Conservation (phyloP, 2,797 vertebrate genomes). For the Alectoris magna region DNA sequence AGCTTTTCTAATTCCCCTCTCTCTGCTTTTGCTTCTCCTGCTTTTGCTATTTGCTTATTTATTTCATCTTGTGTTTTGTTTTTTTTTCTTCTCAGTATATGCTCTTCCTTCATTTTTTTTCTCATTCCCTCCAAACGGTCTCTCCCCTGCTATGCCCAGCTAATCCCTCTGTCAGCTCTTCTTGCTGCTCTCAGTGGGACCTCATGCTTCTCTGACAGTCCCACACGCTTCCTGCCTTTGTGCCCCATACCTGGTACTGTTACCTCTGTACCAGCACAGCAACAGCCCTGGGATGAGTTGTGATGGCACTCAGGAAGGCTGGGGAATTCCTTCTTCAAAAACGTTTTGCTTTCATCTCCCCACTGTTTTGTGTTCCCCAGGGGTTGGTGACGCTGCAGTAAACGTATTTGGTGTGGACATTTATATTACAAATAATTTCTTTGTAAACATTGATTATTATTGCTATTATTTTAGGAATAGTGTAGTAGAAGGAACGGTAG, state of each 20-base stretch:
- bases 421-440: not conserved
- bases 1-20: not conserved
- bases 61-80: not conserved
- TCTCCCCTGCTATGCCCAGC: not conserved
- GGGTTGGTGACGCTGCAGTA: not conserved
- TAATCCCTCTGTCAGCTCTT: not conserved
- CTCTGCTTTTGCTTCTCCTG: not conserved
- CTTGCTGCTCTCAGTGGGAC: not conserved
- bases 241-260: not conserved
- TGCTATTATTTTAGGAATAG: not conserved
- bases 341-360: not conserved
- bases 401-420: no score
- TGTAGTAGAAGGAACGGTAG: not conserved
- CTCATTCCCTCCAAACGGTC: not conserved
- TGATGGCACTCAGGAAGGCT: not conserved
- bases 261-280: not conserved
- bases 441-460: not conserved
- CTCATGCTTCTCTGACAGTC: not conserved
- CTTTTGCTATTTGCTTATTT: not conserved
- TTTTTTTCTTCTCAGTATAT: not conserved
- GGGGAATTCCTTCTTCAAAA: no score
- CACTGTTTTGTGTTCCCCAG: not conserved
- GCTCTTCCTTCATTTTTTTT: not conserved
- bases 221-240: not conserved
- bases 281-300: not conserved